Percentiles rank a stretch among this genome's conserved stretches.
phyloP scores from a whole-genome alignment of 2,113 vertebrate species.

The Rattus rattus region DNA sequence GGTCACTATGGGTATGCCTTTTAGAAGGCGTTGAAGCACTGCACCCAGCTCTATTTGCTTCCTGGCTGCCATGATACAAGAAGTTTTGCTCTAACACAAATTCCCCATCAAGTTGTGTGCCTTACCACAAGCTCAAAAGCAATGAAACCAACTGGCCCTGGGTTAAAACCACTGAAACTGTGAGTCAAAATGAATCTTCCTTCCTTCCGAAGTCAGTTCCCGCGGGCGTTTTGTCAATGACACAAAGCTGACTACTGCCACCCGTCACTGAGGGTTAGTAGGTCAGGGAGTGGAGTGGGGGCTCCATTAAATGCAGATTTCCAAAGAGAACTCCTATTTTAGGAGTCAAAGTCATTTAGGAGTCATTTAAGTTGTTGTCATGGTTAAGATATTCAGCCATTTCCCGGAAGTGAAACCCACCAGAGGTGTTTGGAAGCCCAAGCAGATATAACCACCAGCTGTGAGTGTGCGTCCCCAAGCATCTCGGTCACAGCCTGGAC shows the following conservation, averaged over 20 bases:
- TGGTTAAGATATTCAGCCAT: conserved; percentile 61
- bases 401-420: conserved; percentile 75
- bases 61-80: background rate
- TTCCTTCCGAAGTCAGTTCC: background rate
- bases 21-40: background rate
- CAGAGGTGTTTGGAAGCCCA: conserved; percentile 6
- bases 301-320: conserved; percentile 47
- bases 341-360: conserved; percentile 16
- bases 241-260: background rate
- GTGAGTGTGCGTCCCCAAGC: conserved; percentile 42
- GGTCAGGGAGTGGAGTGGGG: background rate
- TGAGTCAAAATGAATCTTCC: conserved; percentile 6
- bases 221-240: background rate
- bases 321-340: conserved; percentile 60
- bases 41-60: background rate
- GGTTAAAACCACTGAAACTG: background rate
- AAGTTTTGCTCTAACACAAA: background rate
- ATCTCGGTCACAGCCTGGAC: conserved; percentile 52
- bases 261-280: background rate
- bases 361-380: conserved; percentile 30
- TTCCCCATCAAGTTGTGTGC: background rate
- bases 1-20: background rate
- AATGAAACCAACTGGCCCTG: background rate
- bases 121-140: conserved; percentile 14
- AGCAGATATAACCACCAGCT: conserved; percentile 54